These are phyloP conservation scores for Nicator chloris DNA, from an alignment of 2,113 vertebrate genomes.

Conservation along the genomic window DNA sequence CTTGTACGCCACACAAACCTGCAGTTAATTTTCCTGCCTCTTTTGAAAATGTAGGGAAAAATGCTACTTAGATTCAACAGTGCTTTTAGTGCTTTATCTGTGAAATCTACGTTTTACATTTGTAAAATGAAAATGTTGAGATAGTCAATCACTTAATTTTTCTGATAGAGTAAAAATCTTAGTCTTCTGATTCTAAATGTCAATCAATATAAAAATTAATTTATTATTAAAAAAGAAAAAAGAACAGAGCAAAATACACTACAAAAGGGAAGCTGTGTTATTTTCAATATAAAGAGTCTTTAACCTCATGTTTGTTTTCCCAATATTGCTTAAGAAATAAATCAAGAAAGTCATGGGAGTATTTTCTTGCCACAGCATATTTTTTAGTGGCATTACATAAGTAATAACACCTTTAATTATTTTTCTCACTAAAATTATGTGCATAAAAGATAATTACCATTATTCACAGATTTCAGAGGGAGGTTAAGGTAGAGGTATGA, in stretches of 20 bases:
- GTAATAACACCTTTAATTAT: not conserved
- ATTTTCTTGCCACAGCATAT: not conserved
- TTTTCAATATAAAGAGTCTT: not conserved
- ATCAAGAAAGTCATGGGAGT: not conserved
- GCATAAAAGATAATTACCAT: not conserved
- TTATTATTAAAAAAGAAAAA: constrained; percentile 32
- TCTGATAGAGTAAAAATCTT: constrained; percentile 43
- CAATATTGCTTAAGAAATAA: not conserved
- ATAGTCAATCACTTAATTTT: constrained; percentile 66
- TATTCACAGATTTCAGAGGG: not conserved
- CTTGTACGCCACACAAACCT: constrained; percentile 65
- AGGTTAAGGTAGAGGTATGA: not conserved
- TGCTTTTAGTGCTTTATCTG: constrained; percentile 54
- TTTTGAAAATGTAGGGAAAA: constrained; percentile 70
- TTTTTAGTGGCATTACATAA: not conserved
- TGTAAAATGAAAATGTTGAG: constrained; percentile 66
- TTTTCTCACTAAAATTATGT: not conserved
- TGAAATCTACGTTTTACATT: constrained; percentile 65
- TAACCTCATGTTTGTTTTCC: constrained; percentile 8
- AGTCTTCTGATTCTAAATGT: constrained; percentile 53
- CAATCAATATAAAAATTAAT: constrained; percentile 64
- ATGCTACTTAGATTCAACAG: constrained; percentile 62
- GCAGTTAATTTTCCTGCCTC: constrained; percentile 67
- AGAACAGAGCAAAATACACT: not conserved
- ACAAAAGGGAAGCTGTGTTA: not conserved